These are phyloP conservation scores for Brachyptera risi DNA, from an alignment of 2,888 invertebrate genomes.

Conservation along the genomic window DNA sequence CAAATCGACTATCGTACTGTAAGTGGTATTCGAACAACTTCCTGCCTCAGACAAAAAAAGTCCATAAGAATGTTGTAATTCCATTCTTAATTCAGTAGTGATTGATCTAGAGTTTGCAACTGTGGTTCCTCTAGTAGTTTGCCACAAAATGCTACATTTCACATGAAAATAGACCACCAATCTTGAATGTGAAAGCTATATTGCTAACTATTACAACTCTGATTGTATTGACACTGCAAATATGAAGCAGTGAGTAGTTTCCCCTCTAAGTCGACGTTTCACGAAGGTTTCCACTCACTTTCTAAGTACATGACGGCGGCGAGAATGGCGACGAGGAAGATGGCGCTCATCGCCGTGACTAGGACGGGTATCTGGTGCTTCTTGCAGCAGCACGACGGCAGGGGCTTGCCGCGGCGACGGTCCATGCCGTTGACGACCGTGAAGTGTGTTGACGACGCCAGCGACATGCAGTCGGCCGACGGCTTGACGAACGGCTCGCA, in stretches of 20 bases:
- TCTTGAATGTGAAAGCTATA: too few species aligned
- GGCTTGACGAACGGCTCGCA: slow-evolving; percentile 34
- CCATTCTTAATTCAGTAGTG: too few species aligned
- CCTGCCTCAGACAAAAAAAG: too few species aligned
- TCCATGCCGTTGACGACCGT: slow-evolving; percentile 74
- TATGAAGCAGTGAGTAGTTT: slow-evolving; percentile 36
- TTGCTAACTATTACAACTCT: too few species aligned
- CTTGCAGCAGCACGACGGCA: slow-evolving; percentile 64
- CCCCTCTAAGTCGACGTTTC: slow-evolving; percentile 52
- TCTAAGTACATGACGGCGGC: slow-evolving; percentile 79
- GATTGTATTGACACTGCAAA: too few species aligned
- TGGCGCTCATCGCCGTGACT: slow-evolving; percentile 75
- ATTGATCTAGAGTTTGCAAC: too few species aligned
- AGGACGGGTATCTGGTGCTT: slow-evolving; percentile 76
- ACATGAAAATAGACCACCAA: too few species aligned
- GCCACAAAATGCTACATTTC: too few species aligned
- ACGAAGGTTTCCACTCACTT: slow-evolving; percentile 57
- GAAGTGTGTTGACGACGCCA: slow-evolving; percentile 83
- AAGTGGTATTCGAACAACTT: too few species aligned
- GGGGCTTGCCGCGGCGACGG: slow-evolving; percentile 56
- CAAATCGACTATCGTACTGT: too few species aligned
- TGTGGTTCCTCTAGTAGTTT: too few species aligned
- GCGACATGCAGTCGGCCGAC: slow-evolving; percentile 63
- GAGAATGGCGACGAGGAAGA: slow-evolving; percentile 75
- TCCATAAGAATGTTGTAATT: too few species aligned